Conservation (phyloP, 1,140 invertebrate genomes). For the Drosophila nasuta region DNA sequence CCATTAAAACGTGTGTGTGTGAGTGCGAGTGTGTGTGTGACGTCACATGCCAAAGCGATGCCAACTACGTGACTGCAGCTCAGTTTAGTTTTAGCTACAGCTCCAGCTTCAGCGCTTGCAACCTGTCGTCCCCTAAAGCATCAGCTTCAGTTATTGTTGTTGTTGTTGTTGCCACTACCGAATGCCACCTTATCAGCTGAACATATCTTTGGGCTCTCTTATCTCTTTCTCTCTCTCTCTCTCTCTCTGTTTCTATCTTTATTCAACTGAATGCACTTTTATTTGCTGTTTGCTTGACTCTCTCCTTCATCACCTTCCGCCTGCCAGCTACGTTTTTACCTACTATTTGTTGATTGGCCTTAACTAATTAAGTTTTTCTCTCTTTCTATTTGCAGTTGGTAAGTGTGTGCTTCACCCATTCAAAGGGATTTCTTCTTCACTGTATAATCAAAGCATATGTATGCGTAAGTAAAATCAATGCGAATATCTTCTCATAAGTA, state of each 20-base stretch:
- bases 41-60: constrained; percentile 71
- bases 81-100: neutral
- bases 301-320: neutral
- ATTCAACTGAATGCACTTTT: constrained; percentile 45
- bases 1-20: constrained; percentile 69
- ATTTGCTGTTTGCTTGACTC: constrained; percentile 42
- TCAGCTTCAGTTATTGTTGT: constrained; percentile 30
- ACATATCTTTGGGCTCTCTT: constrained; percentile 40
- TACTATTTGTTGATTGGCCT: constrained; percentile 59
- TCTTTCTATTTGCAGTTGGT: constrained; percentile 77
- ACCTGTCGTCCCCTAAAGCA: constrained; percentile 22
- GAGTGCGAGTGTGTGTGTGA: constrained; percentile 57
- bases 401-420: constrained; percentile 52
- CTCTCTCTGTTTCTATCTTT: neutral
- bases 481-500: neutral
- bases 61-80: constrained; percentile 70
- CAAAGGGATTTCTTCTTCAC: constrained; percentile 5
- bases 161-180: constrained; percentile 24
- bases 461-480: constrained; percentile 19
- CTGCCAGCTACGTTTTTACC: neutral
- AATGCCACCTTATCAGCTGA: constrained; percentile 40
- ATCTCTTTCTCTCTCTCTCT: too few species aligned
- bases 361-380: constrained; percentile 77
- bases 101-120: neutral
- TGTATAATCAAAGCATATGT: constrained; percentile 20